Evolutionary conservation across 2,797 vertebrate genomes (phyloP), one percentile per base, ranked within the genome.

Genomic region (Cyprinodon diabolis): DNA sequence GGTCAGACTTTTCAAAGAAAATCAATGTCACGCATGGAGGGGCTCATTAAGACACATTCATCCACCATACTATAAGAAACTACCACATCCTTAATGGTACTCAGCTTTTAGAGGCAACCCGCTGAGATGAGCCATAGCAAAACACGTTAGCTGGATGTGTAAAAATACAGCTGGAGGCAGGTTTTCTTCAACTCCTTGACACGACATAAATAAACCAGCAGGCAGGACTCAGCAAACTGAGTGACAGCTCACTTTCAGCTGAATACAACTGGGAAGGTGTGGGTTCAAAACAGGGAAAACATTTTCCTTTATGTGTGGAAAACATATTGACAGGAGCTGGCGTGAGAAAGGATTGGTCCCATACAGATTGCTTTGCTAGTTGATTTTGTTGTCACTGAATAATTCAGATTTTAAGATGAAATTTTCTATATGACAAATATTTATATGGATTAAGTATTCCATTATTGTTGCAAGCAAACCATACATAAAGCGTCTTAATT

Each of bases 181-280:
- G 23, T 37, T 63, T 45, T 37, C 21, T 63, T 12, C 62, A 63
- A 63, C 21, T 63, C 60, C 21, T 63, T 63, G 37, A 63, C 19
- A n/a, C 5, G 4, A 63, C 60, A 63, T 63, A 63, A 43, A 63
- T 63, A 63, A 63, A 63, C 17, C 37, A 43, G 60, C 35, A 43
- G 60, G 60, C 58, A 19, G 15, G 30, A 37, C 58, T 60, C 37
- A 43, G 60, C 37, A 21, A 65, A 14, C 37, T 65, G 62, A 65
- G 62, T 65, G 62, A 65, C 40, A 14, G 62, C 62, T 65, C 40
- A 23, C 21, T 65, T 65, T 45, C 10, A 45, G 21, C 62, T 43
- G 62, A 45, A 23, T 23, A 43, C 62, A 65, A 12, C 62, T 13
- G 12, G 21, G n/a, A 0, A 45, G 21, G 13, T 3, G 0, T 7